Percentiles rank a stretch among this genome's conserved stretches.
Evolutionary conservation across 2,797 vertebrate species (phyloP).

Genomic region (Siniperca undulata): DNA sequence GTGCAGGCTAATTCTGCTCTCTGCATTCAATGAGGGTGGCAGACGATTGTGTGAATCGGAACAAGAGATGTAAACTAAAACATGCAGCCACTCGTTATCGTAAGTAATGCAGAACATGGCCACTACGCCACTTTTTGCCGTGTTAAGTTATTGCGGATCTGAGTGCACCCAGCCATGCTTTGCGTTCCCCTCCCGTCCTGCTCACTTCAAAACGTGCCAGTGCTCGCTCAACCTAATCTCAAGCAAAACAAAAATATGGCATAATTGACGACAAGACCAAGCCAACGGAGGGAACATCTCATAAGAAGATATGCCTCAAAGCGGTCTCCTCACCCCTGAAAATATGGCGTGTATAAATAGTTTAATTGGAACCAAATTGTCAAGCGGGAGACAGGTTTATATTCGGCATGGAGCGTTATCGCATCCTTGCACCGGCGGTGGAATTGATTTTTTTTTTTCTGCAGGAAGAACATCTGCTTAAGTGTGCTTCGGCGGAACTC

Average conservation of each 20-base stretch:
- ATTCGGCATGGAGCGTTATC: slow-evolving; percentile 72
- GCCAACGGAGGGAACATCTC: slow-evolving; percentile 58
- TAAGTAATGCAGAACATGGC: slow-evolving; percentile 9
- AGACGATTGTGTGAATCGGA: slow-evolving; percentile 50
- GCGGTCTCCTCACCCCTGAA: slow-evolving; percentile 65
- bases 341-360: slow-evolving; percentile 77
- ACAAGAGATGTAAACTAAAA: slow-evolving; percentile 49
- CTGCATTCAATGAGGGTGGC: slow-evolving; percentile 52
- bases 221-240: slow-evolving; percentile 52
- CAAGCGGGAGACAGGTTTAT: slow-evolving; percentile 78
- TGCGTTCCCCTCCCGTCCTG: background rate
- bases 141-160: slow-evolving; percentile 28
- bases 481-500: slow-evolving; percentile 70
- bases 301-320: slow-evolving; percentile 67
- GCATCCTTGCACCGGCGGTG: slow-evolving; percentile 71
- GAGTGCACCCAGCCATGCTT: slow-evolving; percentile 11
- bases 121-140: background rate
- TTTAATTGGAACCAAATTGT: slow-evolving; percentile 82
- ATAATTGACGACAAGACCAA: slow-evolving; percentile 57
- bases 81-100: slow-evolving; percentile 21
- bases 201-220: slow-evolving; percentile 32
- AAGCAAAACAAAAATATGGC: slow-evolving; percentile 65
- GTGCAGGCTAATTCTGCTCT: slow-evolving; percentile 64
- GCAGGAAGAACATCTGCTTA: slow-evolving; percentile 78
- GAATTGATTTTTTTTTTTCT: slow-evolving; percentile 71